Percentiles rank a stretch among this genome's conserved stretches.
Conservation (phyloP, 2,888 invertebrate species). For the Cryptocephalus moraei region DNA sequence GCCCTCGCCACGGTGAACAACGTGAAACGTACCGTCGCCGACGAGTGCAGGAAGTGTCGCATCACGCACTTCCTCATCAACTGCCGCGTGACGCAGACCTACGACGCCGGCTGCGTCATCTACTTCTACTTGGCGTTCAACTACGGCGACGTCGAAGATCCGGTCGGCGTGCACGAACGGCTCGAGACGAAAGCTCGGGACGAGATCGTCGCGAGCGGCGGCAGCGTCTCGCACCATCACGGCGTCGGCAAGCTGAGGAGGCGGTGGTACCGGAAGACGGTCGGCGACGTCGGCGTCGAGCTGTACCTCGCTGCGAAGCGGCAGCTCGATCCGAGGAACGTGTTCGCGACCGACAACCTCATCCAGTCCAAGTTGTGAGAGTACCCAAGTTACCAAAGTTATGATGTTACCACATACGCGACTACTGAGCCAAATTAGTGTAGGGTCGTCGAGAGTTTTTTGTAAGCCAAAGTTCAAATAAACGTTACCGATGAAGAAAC, state of each 20-base stretch:
- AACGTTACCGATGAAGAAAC: too few relatives aligned
- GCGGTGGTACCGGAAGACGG: slow-evolving; percentile 75
- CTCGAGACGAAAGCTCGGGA: slow-evolving; percentile 84
- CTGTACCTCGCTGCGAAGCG: slow-evolving; percentile 74
- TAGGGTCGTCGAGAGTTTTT: too few relatives aligned
- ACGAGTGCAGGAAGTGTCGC: slow-evolving; percentile 49
- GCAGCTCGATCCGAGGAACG: slow-evolving; percentile 86
- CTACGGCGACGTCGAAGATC: slow-evolving; percentile 59
- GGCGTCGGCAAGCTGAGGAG: slow-evolving; percentile 90
- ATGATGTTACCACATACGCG: too few relatives aligned
- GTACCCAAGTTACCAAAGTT: too few relatives aligned
- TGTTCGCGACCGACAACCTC: slow-evolving; percentile 85
- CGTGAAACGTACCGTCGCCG: slow-evolving; percentile 70
- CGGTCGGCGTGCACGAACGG: slow-evolving; percentile 70
- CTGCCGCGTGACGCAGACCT: slow-evolving; percentile 88
- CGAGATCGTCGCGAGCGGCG: slow-evolving; percentile 83
- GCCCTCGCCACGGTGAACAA: slow-evolving; percentile 73
- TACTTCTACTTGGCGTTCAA: slow-evolving; percentile 48
- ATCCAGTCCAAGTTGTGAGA: slow-evolving; percentile 31
- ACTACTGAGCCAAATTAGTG: too few relatives aligned
- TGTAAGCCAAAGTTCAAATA: too few relatives aligned
- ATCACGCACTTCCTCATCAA: slow-evolving; percentile 60
- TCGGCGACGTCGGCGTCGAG: slow-evolving; percentile 70
- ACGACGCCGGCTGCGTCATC: slow-evolving; percentile 94
- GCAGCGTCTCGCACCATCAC: slow-evolving; percentile 93